Evolutionary conservation across 1,140 invertebrate species (phyloP), one percentile per base, ranked within the genome.

Genomic region (Xylocopa sonorina): DNA sequence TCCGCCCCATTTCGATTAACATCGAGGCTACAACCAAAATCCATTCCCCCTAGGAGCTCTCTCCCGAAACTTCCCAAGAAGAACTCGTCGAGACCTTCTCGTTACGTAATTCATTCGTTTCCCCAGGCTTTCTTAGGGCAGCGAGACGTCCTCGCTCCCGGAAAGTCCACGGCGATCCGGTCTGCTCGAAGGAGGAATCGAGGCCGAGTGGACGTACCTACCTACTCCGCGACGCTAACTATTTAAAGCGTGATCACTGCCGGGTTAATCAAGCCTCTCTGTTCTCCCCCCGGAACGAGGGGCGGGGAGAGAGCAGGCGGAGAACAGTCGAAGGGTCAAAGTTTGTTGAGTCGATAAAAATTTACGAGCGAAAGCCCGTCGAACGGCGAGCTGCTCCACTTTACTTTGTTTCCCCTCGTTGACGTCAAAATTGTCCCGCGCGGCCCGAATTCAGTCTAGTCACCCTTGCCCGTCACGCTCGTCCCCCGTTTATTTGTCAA

Each of bases 291-390:
- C 12, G 9, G 16, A 43, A 24, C 16, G n/a, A n/a, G n/a, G n/a
- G n/a, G n/a, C n/a, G n/a, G n/a, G n/a, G n/a, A n/a, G n/a, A n/a
- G n/a, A n/a, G n/a, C n/a, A n/a, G n/a, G 29, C 5, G 24, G 38
- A 38, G 53, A 48, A 41, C 32, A 12, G 43, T 46, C 29, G 66
- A 66, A 46, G 66, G 75, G 53, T 78, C 46, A 60, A 71, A 78
- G 66, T 78, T 71, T 71, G 53, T 14, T 43, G 43, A 60, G n/a
- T 58, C 67, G 75, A 71, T 77, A 77, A 77, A 77, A 77, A 77
- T 77, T 69, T 60, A 60, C 75, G 66, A 77, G 55, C 53, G 18
- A 34, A 29, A 62, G 64, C 7, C 55, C 16, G 57, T 32, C 24
- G 21, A 71, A 71, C 64, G 27, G 5, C 43, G n/a, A n/a, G 43